A percentile compares a stretch with the other conserved stretches of the same genome.
Evolutionary conservation across 2,888 invertebrate species (phyloP).

Genomic region (Macaria notata): DNA sequence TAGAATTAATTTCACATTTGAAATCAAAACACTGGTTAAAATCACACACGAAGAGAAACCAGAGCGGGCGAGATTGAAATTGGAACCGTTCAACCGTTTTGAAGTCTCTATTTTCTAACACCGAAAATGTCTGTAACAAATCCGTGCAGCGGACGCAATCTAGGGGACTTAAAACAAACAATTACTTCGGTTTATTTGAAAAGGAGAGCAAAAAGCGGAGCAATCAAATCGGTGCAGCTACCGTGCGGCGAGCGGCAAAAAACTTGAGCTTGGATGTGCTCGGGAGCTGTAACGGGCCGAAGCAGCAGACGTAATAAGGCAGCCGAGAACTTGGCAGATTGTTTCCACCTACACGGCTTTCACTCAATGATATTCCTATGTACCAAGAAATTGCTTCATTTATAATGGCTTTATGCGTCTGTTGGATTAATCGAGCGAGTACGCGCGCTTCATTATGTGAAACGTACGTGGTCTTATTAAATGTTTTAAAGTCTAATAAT

Average conservation of each 20-base stretch:
- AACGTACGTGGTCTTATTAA: slow-evolving; percentile 1
- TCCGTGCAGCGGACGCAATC: slow-evolving; percentile 72
- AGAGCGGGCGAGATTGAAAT: slow-evolving; percentile 39
- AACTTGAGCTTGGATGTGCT: slow-evolving; percentile 60
- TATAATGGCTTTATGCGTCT: slow-evolving; percentile 10
- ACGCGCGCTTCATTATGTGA: slow-evolving; percentile 3
- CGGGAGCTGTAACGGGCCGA: slow-evolving; percentile 56
- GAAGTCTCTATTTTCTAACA: slow-evolving; percentile 73
- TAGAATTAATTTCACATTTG: slow-evolving; percentile 75
- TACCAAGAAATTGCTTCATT: slow-evolving; percentile 40
- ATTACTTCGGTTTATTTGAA: slow-evolving; percentile 80
- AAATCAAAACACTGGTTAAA: slow-evolving; percentile 49
- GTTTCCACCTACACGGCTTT: slow-evolving; percentile 34
- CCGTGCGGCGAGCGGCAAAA: slow-evolving; percentile 75
- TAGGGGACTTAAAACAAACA: slow-evolving; percentile 79
- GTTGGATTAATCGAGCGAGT: background rate
- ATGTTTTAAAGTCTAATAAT: background rate
- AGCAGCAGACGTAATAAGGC: slow-evolving; percentile 63
- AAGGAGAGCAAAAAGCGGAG: slow-evolving; percentile 74
- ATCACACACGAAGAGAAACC: slow-evolving; percentile 30
- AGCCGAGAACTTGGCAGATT: slow-evolving; percentile 50
- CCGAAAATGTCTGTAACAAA: slow-evolving; percentile 73
- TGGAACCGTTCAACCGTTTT: slow-evolving; percentile 61
- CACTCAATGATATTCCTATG: slow-evolving; percentile 37
- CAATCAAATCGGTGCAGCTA: slow-evolving; percentile 78